Conservation (phyloP, 2,113 vertebrate genomes). For the Galbula dea region DNA sequence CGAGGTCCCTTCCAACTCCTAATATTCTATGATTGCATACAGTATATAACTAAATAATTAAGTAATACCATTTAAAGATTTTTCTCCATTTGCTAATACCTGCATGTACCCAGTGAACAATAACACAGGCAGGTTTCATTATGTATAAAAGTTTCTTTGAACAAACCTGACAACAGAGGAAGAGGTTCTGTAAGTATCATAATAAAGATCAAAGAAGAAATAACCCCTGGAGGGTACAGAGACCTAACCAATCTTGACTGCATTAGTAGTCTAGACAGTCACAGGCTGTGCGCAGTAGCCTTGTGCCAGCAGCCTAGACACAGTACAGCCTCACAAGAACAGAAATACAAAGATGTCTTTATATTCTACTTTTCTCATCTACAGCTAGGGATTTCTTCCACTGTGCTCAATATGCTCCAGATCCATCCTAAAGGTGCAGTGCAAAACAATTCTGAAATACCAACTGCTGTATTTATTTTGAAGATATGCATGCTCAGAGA, state of each 20-base stretch:
- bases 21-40: too few species aligned
- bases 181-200: not conserved
- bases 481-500: not conserved
- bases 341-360: not conserved
- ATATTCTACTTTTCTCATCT: not conserved
- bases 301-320: not conserved
- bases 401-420: not conserved
- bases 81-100: not conserved
- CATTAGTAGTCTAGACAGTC: not conserved
- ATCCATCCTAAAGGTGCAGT: not conserved
- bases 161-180: not conserved
- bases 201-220: not conserved
- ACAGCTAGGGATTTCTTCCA: not conserved
- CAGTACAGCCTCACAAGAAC: not conserved
- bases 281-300: not conserved
- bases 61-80: not conserved
- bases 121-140: not conserved
- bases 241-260: not conserved
- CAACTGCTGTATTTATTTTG: not conserved
- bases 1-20: too few species aligned
- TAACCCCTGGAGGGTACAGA: not conserved
- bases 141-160: not conserved
- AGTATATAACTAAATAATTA: not conserved
- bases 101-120: fast-evolving
- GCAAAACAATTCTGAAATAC: not conserved